These are phyloP conservation scores for Cynopterus sphinx DNA, from an alignment of 2,797 vertebrate species.

Conservation along the genomic window DNA sequence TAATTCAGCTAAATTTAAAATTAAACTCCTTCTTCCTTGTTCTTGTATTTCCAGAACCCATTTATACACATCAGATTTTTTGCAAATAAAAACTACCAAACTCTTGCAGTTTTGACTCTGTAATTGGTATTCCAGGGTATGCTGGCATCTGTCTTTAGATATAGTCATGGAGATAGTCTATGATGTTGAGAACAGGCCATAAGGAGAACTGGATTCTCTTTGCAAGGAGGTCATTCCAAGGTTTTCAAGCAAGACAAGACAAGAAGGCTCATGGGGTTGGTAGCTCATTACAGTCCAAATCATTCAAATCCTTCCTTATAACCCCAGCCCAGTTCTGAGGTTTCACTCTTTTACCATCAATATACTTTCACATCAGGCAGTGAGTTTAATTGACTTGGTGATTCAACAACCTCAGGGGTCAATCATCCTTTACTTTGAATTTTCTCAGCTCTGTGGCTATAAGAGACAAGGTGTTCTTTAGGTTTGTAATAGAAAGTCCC, in stretches of 20 bases:
- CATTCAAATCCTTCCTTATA: background rate
- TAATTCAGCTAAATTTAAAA: background rate
- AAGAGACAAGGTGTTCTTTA: background rate
- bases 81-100: background rate
- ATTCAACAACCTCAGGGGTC: background rate
- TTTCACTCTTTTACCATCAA: background rate
- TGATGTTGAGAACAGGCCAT: background rate
- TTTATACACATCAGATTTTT: background rate
- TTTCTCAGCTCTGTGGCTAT: background rate
- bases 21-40: background rate
- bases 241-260: background rate
- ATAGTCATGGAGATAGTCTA: background rate
- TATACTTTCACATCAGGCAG: conserved; percentile 9
- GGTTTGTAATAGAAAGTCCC: background rate
- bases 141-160: background rate
- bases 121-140: background rate
- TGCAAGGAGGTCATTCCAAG: background rate
- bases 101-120: background rate
- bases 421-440: background rate
- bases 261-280: background rate
- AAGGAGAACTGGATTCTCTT: background rate
- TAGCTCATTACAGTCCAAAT: background rate
- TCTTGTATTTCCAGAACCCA: background rate
- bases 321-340: background rate
- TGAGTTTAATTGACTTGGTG: background rate